Conservation (phyloP, 2,113 vertebrate genomes). For the Enhydra lutris region DNA sequence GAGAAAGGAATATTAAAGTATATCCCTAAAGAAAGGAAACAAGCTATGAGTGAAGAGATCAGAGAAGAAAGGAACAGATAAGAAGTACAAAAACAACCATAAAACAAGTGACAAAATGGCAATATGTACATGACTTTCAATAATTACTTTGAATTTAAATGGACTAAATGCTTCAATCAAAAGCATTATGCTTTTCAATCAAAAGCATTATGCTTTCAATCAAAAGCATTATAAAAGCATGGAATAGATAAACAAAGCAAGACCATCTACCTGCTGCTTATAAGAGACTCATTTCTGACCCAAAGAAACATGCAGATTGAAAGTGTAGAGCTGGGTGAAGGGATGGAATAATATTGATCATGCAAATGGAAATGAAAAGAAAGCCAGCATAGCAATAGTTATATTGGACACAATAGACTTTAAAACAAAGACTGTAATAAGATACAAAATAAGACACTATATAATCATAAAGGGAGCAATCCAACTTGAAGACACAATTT, state of each 20-base stretch:
- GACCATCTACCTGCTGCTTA: not conserved
- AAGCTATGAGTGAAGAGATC: not conserved
- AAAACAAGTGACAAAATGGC: not conserved
- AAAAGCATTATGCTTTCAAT: no score
- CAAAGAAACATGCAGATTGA: not conserved
- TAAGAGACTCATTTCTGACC: not conserved
- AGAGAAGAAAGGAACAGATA: not conserved
- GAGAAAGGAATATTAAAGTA: not conserved
- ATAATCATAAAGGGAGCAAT: not conserved
- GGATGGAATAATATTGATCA: not conserved
- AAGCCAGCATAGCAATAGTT: not conserved
- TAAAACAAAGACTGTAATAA: not conserved
- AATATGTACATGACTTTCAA: not conserved
- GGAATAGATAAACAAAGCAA: not conserved
- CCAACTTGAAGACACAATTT: not conserved
- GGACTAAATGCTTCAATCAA: not conserved
- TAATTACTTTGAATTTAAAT: not conserved
- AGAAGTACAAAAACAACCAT: not conserved
- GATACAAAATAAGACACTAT: not conserved
- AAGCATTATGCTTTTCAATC: not conserved
- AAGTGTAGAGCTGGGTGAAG: no score
- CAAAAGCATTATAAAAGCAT: not conserved
- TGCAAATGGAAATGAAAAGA: not conserved
- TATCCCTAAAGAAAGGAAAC: not conserved
- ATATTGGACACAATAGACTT: not conserved